phyloP scores from a whole-genome alignment of 2,113 vertebrate species.

The Urocolius indicus region DNA sequence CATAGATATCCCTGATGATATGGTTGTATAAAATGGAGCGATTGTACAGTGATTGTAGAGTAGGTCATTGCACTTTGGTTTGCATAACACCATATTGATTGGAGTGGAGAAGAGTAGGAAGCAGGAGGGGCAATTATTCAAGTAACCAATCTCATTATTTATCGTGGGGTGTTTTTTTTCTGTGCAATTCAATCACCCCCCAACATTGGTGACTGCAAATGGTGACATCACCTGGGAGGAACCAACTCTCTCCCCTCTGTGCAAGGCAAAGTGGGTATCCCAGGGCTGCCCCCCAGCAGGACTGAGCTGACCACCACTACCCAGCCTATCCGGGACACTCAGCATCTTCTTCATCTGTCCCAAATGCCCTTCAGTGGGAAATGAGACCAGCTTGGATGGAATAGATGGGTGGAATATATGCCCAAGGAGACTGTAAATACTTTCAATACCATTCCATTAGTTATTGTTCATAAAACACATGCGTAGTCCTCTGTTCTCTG shows the following conservation, averaged over 20 bases:
- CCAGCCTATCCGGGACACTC: background rate
- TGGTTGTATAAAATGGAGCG: background rate
- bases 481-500: background rate
- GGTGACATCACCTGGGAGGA: background rate
- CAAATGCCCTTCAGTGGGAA: fast-evolving
- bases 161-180: background rate
- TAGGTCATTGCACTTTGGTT: fast-evolving
- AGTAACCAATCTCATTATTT: background rate
- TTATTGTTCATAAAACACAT: background rate
- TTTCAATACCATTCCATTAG: background rate
- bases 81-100: fast-evolving
- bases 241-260: background rate
- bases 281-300: background rate
- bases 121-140: background rate
- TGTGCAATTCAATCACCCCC: background rate
- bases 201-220: fast-evolving
- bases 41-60: fast-evolving
- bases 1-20: fast-evolving
- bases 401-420: fast-evolving
- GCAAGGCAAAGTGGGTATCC: background rate
- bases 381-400: no score
- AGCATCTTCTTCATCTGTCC: background rate
- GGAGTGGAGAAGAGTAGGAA: background rate
- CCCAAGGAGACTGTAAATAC: no score
- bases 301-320: background rate